Percentiles rank a stretch among this genome's conserved stretches.
These are phyloP conservation scores for Torymus auratus DNA, from an alignment of 2,888 invertebrate genomes.

Conservation along the genomic window DNA sequence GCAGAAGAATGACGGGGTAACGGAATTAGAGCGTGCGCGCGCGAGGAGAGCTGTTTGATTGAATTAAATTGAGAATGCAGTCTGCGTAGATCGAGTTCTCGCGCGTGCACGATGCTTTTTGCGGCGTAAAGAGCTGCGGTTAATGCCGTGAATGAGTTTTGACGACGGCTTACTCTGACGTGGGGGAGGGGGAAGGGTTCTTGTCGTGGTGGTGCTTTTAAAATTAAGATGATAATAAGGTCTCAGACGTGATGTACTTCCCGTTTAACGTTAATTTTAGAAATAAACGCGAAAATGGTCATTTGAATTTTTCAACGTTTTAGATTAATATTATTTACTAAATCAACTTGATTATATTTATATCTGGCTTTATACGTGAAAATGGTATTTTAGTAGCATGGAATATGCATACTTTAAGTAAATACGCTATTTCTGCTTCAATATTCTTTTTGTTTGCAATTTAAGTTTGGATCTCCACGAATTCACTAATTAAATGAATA, in stretches of 20 bases:
- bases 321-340: too few species aligned
- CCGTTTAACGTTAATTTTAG: too few species aligned
- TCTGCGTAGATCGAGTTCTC: neutral
- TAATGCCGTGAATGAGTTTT: neutral
- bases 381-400: too few species aligned
- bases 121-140: neutral
- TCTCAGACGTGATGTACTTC: too few species aligned
- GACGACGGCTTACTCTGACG: neutral
- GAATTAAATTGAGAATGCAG: neutral
- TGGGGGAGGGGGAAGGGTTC: too few species aligned
- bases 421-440: neutral
- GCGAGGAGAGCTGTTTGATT: neutral
- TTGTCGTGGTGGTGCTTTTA: too few species aligned
- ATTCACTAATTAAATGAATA: constrained; percentile 13
- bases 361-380: too few species aligned
- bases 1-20: constrained; percentile 18
- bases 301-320: too few species aligned
- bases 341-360: too few species aligned
- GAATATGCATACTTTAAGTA: too few species aligned
- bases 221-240: too few species aligned
- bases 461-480: neutral
- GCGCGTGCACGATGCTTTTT: neutral
- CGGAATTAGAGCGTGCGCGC: constrained; percentile 14
- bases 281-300: too few species aligned
- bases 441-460: neutral